phyloP scores from a whole-genome alignment of 2,113 vertebrate genomes.

The Tiliqua scincoides region DNA sequence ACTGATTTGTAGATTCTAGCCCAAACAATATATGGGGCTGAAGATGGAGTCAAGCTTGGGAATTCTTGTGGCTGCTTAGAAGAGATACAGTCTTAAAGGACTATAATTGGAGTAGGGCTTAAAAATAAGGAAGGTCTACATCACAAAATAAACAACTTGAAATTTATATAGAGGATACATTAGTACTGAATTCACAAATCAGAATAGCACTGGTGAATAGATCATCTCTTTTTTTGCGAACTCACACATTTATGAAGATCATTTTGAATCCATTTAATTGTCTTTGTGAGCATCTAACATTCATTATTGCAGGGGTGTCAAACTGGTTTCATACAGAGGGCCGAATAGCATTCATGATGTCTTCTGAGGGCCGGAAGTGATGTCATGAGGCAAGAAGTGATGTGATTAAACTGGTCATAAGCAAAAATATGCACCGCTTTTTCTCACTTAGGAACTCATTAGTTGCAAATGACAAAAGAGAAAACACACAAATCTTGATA shows the following conservation, averaged over 20 bases:
- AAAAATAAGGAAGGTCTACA: background rate
- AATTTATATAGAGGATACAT: background rate
- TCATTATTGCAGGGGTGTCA: too few relatives aligned
- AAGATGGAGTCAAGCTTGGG: background rate
- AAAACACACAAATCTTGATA: too few relatives aligned
- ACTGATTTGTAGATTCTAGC: background rate
- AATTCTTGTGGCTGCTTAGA: background rate
- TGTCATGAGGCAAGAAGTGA: too few relatives aligned
- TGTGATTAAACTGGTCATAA: too few relatives aligned
- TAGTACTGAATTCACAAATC: background rate
- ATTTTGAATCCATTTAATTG: background rate
- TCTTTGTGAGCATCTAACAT: background rate
- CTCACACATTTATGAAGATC: background rate
- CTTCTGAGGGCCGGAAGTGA: too few relatives aligned
- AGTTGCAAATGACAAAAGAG: too few relatives aligned
- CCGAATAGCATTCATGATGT: too few relatives aligned
- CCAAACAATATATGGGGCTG: background rate
- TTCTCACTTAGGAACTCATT: too few relatives aligned
- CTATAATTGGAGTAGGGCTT: background rate
- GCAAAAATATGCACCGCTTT: too few relatives aligned
- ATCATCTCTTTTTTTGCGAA: background rate
- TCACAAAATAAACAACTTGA: background rate
- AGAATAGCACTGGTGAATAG: background rate
- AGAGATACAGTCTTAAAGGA: too few relatives aligned
- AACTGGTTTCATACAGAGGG: too few relatives aligned